phyloP scores from a whole-genome alignment of 2,113 vertebrate species.

The Microtus montanus region DNA sequence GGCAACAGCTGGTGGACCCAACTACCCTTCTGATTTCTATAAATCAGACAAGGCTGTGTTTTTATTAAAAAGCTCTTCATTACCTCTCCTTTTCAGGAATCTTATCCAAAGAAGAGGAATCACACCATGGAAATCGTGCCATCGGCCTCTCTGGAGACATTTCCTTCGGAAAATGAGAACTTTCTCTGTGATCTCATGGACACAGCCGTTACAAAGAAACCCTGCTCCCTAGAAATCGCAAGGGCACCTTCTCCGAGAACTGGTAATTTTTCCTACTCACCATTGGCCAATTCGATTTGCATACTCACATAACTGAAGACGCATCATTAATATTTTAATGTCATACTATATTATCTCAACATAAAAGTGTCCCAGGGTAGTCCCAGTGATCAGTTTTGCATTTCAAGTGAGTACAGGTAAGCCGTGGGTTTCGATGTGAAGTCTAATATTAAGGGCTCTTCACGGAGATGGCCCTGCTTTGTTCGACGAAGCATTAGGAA shows the following conservation, averaged over 20 bases:
- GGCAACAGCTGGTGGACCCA: neutral
- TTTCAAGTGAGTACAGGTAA: slow-evolving; percentile 35
- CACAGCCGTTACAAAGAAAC: slow-evolving; percentile 95
- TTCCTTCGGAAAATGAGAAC: slow-evolving; percentile 93
- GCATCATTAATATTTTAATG: slow-evolving; percentile 23
- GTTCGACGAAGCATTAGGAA: neutral
- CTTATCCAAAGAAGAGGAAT: slow-evolving; percentile 89
- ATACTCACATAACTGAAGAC: slow-evolving; percentile 23
- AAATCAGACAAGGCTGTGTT: slow-evolving; percentile 33
- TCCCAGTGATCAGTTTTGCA: neutral
- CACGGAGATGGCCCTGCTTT: neutral
- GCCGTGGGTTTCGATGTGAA: neutral
- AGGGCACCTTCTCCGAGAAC: slow-evolving; percentile 88
- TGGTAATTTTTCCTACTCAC: slow-evolving; percentile 85
- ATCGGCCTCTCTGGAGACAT: slow-evolving; percentile 92
- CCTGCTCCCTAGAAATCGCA: slow-evolving; percentile 94
- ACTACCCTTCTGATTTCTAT: slow-evolving; percentile 60
- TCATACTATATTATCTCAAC: slow-evolving; percentile 7
- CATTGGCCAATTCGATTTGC: slow-evolving; percentile 5
- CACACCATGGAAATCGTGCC: slow-evolving; percentile 88
- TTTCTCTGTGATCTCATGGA: slow-evolving; percentile 93
- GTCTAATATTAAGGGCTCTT: neutral
- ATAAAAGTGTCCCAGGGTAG: neutral
- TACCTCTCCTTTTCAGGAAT: slow-evolving; percentile 87
- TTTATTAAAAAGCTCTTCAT: slow-evolving; percentile 67